Evolutionary conservation across 1,140 invertebrate genomes (phyloP), one percentile per base, ranked within the genome.

Genomic region (Harpegnathos saltator): DNA sequence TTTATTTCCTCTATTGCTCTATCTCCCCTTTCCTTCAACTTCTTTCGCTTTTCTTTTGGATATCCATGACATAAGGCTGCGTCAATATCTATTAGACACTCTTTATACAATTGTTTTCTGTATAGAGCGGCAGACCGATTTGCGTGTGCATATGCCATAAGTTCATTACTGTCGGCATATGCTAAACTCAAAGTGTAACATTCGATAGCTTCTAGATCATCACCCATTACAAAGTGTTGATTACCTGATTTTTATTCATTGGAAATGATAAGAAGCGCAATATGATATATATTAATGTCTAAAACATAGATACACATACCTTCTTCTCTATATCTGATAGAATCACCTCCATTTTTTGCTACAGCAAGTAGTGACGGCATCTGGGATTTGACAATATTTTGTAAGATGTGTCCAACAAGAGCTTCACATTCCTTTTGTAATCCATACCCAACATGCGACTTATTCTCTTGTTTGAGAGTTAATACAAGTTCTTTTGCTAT

Each of bases 51-150:
- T n/a, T 93, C 91, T 44, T 90, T 85, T 15, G 94, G 93, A 89
- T 95, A 95, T 17, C 90, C 91, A 19, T 91, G 82, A n/a, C 78
- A 69, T 9, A 95, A 73, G 33, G 93, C 94, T 29, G 91, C 85
- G 24, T 94, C 93, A 62, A 95, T 91, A 26, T 95, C 95, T 59
- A 93, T 89, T 7, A 95, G 80, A 75, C 95, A 95, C 62, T 94
- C 93, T 48, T 93, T 91, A 74, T 92, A 95, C 33, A 94, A 80
- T 72, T 94, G 81, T 72, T 93, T 93, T 73, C 93, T 89, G 56
- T 94, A 95, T 0, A 95, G 85, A 26, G 94, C 94, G 1, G 94
- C 94, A 3, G 94, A 95, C 24, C 94, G 91, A 88, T 95, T 95
- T 5, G 94, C 94, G 72, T 92, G 83, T 11, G 94, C 94, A 22